Base-by-base conservation (phyloP, 2,888 invertebrate genomes). In the Halictus ligatus region DNA sequence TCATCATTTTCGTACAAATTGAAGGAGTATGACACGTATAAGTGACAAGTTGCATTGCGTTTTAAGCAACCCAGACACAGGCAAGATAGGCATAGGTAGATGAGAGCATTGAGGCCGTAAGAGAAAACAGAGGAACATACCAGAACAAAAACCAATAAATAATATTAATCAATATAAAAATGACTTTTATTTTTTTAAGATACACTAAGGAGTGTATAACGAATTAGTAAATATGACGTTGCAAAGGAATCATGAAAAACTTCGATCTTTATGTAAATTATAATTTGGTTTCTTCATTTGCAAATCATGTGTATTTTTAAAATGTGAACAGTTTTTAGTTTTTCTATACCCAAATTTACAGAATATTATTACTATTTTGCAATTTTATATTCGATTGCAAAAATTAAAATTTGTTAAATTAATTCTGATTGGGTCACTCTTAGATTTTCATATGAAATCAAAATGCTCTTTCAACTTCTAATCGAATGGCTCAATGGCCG, bases 1-100 rank as follows among this genome's bases (percentile, higher is more conserved):
- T 79, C 78, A 54, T 58, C 78, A 83, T 75, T 72, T 83, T 84
- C 96, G 97, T 83, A 88, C 80, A 85, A 85, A 89, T 84, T 87
- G 87, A 90, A 85, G 89, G 84, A 83, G 85, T 85, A 84, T 90
- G 87, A 90, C 88, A 91, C 81, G 83, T 80, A 88, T 87, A 89
- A 92, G 90, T 89, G 82, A 91, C 83, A 90, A 89, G 85, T 89
- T 87, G 83, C 81, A 89, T 82, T 77, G 67, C 77, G 50, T 85
- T 88, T 91, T 90, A 91, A 75, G 84, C 88, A 89, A 91, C 88
- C 90, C 90, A 81, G 85, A 72, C 76, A 90, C 85, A 89, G 86
- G 88, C 89, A 88, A 89, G 74, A 81, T 88, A 93, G 92, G 89
- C 86, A 92, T 86, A 91, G 89, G 91, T 89, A 94, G 90, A 89